Evolutionary conservation across 2,113 vertebrate genomes (phyloP).

Genomic region (Phycodurus eques): DNA sequence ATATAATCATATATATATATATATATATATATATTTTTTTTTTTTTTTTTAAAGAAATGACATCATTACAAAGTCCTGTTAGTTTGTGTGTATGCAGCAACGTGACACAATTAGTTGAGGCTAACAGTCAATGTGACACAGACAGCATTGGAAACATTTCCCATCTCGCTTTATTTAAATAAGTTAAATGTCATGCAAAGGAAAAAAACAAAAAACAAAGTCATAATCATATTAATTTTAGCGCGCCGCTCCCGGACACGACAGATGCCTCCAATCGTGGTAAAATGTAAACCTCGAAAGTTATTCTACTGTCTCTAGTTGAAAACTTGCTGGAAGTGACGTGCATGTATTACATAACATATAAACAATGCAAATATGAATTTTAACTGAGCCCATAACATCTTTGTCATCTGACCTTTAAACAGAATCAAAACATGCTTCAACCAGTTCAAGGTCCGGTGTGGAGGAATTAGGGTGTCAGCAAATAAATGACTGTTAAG

Average conservation of each 20-base stretch:
- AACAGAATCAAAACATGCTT: neutral
- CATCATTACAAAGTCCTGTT: neutral
- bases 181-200: neutral
- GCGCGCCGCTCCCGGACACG: neutral
- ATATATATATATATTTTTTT: neutral
- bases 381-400: no score
- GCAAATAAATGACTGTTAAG: constrained; percentile 1
- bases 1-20: no score
- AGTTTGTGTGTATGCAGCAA: neutral
- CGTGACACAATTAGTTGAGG: neutral
- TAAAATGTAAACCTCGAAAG: neutral
- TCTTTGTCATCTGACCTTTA: no score
- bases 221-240: neutral
- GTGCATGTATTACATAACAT: no score
- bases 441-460: neutral
- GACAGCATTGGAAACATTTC: neutral
- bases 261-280: neutral
- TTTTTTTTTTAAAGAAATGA: neutral
- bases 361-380: no score
- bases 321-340: no score
- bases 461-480: neutral
- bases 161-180: neutral
- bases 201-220: neutral
- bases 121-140: neutral
- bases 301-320: neutral